Percentiles rank a stretch among this genome's conserved stretches.
Evolutionary conservation across 2,888 invertebrate genomes (phyloP).

Genomic region (Myopa tessellatipennis): DNA sequence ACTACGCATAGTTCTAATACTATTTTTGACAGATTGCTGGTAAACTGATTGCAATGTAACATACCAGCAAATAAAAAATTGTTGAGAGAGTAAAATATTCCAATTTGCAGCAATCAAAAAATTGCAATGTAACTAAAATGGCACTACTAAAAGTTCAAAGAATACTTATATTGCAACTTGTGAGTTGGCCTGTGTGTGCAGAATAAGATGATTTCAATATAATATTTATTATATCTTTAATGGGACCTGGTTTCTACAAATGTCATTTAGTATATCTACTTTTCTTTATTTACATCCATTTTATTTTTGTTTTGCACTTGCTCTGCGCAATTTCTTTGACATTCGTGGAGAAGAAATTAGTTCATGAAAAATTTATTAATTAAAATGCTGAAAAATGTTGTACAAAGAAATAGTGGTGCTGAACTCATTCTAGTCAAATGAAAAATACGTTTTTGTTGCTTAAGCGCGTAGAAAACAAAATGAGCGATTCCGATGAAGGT

Average conservation of each 20-base stretch:
- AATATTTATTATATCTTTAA: neutral
- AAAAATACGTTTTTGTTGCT: neutral
- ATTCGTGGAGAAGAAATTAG: neutral
- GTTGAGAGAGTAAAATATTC: too few species aligned
- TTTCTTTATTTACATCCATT: neutral
- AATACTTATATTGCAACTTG: neutral
- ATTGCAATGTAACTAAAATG: too few species aligned
- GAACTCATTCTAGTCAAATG: neutral
- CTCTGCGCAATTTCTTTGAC: neutral
- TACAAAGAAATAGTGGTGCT: neutral
- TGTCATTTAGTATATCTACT: neutral
- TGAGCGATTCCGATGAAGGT: conserved; percentile 43
- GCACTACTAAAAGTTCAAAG: neutral
- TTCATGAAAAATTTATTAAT: neutral
- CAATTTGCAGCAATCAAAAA: too few species aligned
- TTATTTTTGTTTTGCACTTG: neutral
- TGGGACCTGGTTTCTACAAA: neutral
- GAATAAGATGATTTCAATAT: neutral
- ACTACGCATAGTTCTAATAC: too few species aligned
- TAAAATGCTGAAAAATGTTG: neutral
- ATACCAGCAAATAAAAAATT: too few species aligned
- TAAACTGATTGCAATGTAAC: too few species aligned
- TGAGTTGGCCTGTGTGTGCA: neutral
- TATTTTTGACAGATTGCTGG: too few species aligned
- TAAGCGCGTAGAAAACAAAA: neutral